These are phyloP conservation scores for Erythrocercus mccallii DNA, from an alignment of 2,113 vertebrate species.

Conservation along the genomic window DNA sequence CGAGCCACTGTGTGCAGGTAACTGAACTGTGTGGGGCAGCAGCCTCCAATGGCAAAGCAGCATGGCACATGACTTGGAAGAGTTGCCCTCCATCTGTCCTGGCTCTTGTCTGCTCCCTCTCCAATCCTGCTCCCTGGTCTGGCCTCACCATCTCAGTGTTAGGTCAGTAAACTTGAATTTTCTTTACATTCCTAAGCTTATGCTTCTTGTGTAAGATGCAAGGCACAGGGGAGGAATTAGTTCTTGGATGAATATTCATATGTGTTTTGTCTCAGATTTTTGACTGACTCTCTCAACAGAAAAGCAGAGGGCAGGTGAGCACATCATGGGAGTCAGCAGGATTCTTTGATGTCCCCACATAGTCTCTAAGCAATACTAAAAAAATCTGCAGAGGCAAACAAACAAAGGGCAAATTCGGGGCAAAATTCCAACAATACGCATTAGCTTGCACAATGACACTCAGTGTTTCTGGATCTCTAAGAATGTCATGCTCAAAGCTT, in stretches of 20 bases:
- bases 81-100: neutral
- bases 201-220: neutral
- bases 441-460: accelerated
- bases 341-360: neutral
- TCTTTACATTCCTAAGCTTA: neutral
- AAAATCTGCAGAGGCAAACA: neutral
- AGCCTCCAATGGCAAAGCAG: neutral
- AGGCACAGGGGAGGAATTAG: neutral
- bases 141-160: neutral
- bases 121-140: neutral
- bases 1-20: neutral
- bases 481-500: neutral
- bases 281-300: neutral
- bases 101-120: neutral
- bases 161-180: neutral
- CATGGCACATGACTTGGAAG: neutral
- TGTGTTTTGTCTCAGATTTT: neutral
- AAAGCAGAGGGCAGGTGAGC: neutral
- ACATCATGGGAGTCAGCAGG: neutral
- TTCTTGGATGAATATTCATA: neutral
- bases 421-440: neutral
- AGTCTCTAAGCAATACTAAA: neutral
- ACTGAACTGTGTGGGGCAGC: neutral
- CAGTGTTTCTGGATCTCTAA: neutral
- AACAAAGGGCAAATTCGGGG: neutral